Percentiles rank a stretch among this genome's conserved stretches.
phyloP scores from a whole-genome alignment of 1,140 invertebrate genomes.

The Pseudomyrmex dendroicus region DNA sequence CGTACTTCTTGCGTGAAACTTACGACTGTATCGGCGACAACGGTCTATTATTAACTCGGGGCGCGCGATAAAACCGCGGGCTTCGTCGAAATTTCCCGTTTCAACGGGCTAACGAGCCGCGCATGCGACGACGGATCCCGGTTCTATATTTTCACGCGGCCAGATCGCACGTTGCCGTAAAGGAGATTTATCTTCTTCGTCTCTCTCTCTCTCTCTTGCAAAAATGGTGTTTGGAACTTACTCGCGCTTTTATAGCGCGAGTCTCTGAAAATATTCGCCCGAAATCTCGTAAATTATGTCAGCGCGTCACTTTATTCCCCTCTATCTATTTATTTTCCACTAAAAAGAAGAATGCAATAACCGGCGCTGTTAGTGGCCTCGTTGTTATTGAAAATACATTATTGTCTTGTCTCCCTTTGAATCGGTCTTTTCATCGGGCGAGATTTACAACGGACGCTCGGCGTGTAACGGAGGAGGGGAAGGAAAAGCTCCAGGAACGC shows the following conservation, averaged over 20 bases:
- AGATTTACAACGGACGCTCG: background rate
- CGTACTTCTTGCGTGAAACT: constrained; percentile 22
- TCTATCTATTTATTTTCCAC: background rate
- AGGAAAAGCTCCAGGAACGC: background rate
- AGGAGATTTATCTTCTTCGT: constrained; percentile 26
- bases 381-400: background rate
- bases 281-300: background rate
- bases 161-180: constrained; percentile 25
- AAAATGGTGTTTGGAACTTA: constrained; percentile 27
- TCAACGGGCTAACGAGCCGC: constrained; percentile 31
- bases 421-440: background rate
- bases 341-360: no score
- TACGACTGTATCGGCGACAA: constrained; percentile 39
- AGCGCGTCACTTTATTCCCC: background rate
- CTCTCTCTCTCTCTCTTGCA: background rate
- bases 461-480: background rate
- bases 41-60: constrained; percentile 60
- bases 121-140: background rate
- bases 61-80: constrained; percentile 21
- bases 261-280: background rate
- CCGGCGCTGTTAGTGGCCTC: no score
- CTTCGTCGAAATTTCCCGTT: constrained; percentile 50
- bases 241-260: constrained; percentile 13
- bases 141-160: constrained; percentile 13
- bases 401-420: background rate